Percentiles rank a stretch among this genome's conserved stretches.
These are phyloP conservation scores for Cossypha polioptera DNA, from an alignment of 2,797 vertebrate genomes.

Conservation along the genomic window DNA sequence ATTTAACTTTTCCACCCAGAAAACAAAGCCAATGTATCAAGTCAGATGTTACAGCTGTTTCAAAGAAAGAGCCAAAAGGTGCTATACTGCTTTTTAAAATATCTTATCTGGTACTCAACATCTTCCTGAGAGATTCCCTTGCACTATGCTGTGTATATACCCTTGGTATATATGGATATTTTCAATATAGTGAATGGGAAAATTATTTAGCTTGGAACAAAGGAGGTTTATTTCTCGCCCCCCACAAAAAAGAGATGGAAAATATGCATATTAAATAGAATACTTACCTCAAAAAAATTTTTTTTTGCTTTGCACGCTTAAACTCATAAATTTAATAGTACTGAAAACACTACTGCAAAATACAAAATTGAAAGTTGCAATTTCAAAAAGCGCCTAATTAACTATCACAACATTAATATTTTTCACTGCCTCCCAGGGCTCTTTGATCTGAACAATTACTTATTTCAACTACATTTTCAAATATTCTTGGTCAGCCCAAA, in stretches of 20 bases:
- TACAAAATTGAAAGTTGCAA: background rate
- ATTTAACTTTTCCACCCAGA: background rate
- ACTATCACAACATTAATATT: background rate
- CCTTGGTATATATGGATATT: background rate
- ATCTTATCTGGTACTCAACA: background rate
- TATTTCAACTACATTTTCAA: background rate
- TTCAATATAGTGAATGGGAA: background rate
- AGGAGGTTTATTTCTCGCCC: fast-evolving
- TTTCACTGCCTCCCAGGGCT: background rate
- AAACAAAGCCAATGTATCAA: background rate
- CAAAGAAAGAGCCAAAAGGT: background rate
- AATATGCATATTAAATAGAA: background rate
- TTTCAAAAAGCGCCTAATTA: background rate
- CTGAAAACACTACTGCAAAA: background rate
- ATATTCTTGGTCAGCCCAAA: background rate
- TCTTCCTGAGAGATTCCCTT: background rate
- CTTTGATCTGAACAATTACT: background rate
- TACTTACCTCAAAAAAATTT: background rate
- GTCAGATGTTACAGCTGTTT: background rate
- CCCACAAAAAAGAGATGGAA: background rate
- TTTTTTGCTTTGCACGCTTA: background rate
- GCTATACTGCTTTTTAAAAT: background rate
- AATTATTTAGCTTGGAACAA: background rate
- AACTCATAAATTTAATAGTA: background rate
- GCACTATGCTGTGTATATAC: background rate